A percentile compares a stretch with the other conserved stretches of the same genome.
Evolutionary conservation across 2,113 vertebrate genomes (phyloP).

Genomic region (Dascyllus trimaculatus): DNA sequence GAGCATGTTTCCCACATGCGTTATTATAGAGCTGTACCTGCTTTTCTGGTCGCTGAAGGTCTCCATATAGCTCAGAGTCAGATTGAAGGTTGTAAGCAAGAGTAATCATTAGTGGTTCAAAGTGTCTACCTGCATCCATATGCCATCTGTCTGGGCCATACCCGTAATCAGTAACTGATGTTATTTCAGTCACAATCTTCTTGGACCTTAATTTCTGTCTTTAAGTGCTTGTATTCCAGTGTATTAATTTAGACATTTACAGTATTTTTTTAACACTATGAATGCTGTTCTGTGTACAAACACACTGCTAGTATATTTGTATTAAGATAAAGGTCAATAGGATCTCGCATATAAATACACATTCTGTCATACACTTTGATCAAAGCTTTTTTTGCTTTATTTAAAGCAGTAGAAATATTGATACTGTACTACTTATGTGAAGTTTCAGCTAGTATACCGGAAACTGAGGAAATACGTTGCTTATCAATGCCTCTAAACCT

Average conservation of each 20-base stretch:
- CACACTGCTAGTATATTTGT: neutral
- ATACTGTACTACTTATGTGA: neutral
- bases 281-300: neutral
- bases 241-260: neutral
- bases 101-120: slow-evolving; percentile 46
- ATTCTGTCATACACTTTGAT: neutral
- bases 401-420: neutral
- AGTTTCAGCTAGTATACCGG: neutral
- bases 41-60: slow-evolving; percentile 23
- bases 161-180: neutral
- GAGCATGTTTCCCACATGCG: slow-evolving; percentile 23
- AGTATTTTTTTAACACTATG: neutral
- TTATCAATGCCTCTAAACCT: neutral
- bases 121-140: slow-evolving; percentile 9
- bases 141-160: neutral
- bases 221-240: neutral
- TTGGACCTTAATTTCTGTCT: neutral
- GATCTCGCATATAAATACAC: neutral
- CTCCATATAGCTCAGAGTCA: slow-evolving; percentile 28
- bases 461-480: neutral
- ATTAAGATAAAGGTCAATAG: neutral
- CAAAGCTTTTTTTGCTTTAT: neutral
- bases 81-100: slow-evolving; percentile 30
- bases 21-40: slow-evolving; percentile 54
- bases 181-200: slow-evolving; percentile 11